phyloP scores from a whole-genome alignment of 2,888 invertebrate species.

The Alentia gelatinosa region DNA sequence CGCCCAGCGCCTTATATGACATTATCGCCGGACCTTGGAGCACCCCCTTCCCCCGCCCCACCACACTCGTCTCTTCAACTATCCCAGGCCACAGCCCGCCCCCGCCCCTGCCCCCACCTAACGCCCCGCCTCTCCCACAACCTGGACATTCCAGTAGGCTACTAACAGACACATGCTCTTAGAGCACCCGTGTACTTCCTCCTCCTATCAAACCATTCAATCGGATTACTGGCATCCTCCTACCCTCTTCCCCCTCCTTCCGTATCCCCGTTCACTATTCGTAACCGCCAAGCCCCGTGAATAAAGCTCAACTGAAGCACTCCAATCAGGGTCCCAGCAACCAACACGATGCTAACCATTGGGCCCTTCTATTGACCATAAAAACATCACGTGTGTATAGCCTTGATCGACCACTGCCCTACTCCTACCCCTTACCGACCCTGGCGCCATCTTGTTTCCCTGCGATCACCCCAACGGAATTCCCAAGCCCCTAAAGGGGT shows the following conservation, averaged over 20 bases:
- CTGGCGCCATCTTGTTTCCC: background rate
- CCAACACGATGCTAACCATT: too few relatives aligned
- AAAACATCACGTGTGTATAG: too few relatives aligned
- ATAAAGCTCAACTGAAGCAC: background rate
- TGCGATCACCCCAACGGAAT: background rate
- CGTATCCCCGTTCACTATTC: too few relatives aligned
- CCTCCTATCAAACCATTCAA: background rate
- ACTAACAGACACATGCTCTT: background rate
- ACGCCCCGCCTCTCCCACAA: background rate
- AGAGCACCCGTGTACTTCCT: background rate
- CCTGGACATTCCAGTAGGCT: background rate
- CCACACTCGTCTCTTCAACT: background rate
- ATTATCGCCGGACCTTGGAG: background rate
- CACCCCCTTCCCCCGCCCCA: background rate
- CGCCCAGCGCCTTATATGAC: background rate
- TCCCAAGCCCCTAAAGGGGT: background rate
- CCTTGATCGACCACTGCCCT: background rate
- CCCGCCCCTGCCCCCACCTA: background rate
- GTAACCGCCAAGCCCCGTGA: too few relatives aligned
- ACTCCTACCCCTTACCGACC: background rate
- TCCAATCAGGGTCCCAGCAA: background rate
- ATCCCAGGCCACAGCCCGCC: background rate
- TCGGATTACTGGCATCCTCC: background rate
- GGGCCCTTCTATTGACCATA: too few relatives aligned
- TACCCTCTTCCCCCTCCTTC: background rate